A percentile compares a stretch with the other conserved stretches of the same genome.
These are phyloP conservation scores for Synergus japonicus DNA, from an alignment of 2,888 invertebrate species.

Conservation along the genomic window DNA sequence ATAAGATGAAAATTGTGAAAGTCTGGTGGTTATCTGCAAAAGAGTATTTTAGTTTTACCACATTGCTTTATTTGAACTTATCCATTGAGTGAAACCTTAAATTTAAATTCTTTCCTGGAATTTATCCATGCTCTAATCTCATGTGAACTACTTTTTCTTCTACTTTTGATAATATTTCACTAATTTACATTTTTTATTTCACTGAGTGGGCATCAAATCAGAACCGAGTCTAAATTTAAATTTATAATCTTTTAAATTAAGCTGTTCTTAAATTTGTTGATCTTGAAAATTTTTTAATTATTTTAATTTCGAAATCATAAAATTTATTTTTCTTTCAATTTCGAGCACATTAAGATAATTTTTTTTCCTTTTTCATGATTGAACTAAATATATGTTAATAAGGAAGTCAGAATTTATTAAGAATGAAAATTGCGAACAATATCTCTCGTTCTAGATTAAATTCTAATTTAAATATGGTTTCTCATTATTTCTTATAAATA, in stretches of 20 bases:
- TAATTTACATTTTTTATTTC: background rate
- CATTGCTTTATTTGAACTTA: slow-evolving; percentile 44
- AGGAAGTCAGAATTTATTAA: background rate
- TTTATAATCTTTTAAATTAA: too few relatives aligned
- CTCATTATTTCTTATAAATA: background rate
- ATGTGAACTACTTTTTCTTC: slow-evolving; percentile 57
- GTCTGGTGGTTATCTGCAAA: slow-evolving; percentile 1
- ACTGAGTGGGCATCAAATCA: background rate
- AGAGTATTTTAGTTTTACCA: slow-evolving; percentile 8
- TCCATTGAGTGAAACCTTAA: slow-evolving; percentile 72
- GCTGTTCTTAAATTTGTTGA: too few relatives aligned
- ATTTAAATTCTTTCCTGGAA: slow-evolving; percentile 64
- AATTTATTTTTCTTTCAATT: too few relatives aligned
- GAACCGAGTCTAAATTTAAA: background rate
- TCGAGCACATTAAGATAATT: too few relatives aligned
- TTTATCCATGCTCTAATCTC: slow-evolving; percentile 30
- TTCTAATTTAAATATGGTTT: background rate
- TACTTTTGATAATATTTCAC: background rate
- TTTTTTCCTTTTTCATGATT: background rate
- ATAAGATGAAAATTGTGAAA: slow-evolving; percentile 18
- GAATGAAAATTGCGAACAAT: slow-evolving; percentile 21
- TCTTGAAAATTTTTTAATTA: too few relatives aligned
- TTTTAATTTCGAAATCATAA: too few relatives aligned
- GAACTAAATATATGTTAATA: background rate
- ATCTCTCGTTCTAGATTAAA: background rate